Evolutionary conservation across 1,140 invertebrate species (phyloP), one percentile per base, ranked within the genome.

Genomic region (Meteorus sp.): DNA sequence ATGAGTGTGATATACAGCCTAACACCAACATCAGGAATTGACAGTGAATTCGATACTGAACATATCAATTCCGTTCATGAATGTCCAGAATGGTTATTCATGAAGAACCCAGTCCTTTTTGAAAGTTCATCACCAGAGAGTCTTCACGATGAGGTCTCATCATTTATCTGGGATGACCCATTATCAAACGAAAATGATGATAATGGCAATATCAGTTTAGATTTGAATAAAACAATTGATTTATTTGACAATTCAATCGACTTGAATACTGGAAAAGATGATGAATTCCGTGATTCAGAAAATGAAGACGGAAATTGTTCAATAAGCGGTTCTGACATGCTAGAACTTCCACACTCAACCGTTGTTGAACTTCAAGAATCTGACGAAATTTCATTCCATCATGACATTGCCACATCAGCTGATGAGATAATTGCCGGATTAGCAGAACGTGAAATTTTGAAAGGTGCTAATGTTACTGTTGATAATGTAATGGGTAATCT

Each of bases 1-100:
- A 74, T 79, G 70, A 73, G 50, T 48, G 41, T 67, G 4, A 68
- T 78, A 37, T 80, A 80, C 23, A 79, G 77, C 17, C 52, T 80
- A 1, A 74, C 74, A 0, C 75, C 76, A 1, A 61, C 65, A 4
- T 54, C 54, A 6, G 56, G 61, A n/a, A n/a, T 63, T 1, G 31
- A 58, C 7, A 13, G 52, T 35, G 66, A 68, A 19, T 56, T 59
- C 22, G 37, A 47, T 13, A 47, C 55, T 9, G 56, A 59, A 20
- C 56, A 59, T 25, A 31, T 59, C 15, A 31, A 52, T 41, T 59
- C 48, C 17, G 56, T 47, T 4, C 11, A 52, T 15, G 27, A 29
- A 13, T 59, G 50, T 37, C 33, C 43, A n/a, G 17, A 48, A 1
- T 19, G n/a, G 31, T 13, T 23, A 31, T 41, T 31, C 3, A 41